Evolutionary conservation across 2,113 vertebrate genomes (phyloP).

Genomic region (Penelope pileata): DNA sequence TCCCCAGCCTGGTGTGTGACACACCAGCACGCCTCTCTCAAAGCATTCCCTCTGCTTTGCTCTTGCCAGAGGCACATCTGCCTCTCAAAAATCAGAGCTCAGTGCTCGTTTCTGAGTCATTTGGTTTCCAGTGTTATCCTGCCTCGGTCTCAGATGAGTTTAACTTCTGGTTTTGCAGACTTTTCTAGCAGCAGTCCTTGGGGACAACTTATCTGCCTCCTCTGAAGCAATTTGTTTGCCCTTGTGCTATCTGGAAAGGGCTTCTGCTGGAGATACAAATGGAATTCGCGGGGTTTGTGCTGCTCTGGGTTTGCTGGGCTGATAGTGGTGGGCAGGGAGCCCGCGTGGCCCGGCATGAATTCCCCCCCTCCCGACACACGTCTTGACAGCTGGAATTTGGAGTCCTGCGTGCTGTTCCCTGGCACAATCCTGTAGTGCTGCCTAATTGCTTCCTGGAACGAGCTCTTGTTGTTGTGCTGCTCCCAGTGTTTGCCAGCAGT

Average conservation of each 20-base stretch:
- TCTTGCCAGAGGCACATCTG: accelerated
- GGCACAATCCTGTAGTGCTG: background rate
- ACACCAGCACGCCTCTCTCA: accelerated
- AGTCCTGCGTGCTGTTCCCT: background rate
- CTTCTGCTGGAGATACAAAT: accelerated
- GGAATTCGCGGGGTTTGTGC: background rate
- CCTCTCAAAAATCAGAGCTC: background rate
- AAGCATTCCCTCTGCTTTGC: background rate
- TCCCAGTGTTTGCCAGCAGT: background rate
- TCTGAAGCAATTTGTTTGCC: background rate
- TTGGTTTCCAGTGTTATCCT: accelerated
- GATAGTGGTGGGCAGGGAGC: too few relatives aligned
- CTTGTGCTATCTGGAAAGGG: accelerated
- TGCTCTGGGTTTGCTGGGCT: too few relatives aligned
- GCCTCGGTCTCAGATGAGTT: too few relatives aligned
- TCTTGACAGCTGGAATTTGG: background rate
- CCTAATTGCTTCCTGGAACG: slow-evolving; percentile 1
- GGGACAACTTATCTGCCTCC: background rate
- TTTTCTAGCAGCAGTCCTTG: background rate
- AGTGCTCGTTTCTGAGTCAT: background rate
- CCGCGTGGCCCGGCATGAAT: accelerated
- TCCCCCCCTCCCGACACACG: background rate
- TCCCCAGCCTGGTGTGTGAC: background rate
- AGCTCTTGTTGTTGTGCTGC: background rate
- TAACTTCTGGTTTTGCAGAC: background rate